Percentiles rank a stretch among this genome's conserved stretches.
phyloP scores from a whole-genome alignment of 2,113 vertebrate species.

The Brienomyrus brachyistius region DNA sequence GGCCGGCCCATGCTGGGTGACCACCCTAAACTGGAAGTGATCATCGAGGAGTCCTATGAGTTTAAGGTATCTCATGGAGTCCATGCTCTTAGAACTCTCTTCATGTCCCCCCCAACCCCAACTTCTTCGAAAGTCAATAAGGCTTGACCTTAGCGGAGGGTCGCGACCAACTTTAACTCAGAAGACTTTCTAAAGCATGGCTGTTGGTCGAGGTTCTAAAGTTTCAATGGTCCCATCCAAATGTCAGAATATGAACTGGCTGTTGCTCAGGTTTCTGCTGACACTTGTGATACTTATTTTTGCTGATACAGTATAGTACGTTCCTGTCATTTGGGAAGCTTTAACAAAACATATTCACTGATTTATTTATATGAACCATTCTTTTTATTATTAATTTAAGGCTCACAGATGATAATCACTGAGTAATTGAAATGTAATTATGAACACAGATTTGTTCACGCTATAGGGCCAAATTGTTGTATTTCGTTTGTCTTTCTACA shows the following conservation, averaged over 20 bases:
- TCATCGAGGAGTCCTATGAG: conserved; percentile 97
- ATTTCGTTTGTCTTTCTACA: neutral
- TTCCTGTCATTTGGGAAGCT: neutral
- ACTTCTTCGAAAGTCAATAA: neutral
- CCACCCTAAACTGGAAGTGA: conserved; percentile 85
- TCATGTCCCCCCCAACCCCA: neutral
- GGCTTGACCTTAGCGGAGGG: neutral
- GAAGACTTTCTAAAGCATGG: neutral
- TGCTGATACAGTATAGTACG: neutral
- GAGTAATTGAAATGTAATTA: neutral
- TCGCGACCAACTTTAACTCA: neutral
- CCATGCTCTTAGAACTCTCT: neutral
- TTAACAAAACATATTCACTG: neutral
- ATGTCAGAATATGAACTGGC: neutral
- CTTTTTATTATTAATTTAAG: neutral
- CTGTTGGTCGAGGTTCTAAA: neutral
- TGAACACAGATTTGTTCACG: neutral
- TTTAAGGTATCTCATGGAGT: conserved; percentile 76
- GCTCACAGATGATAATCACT: neutral
- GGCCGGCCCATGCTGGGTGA: conserved; percentile 90
- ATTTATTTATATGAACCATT: neutral
- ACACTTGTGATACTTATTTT: neutral
- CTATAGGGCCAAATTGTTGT: too few relatives aligned
- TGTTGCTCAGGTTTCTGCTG: neutral
- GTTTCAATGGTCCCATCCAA: neutral